Percentiles rank a stretch among this genome's conserved stretches.
phyloP scores from a whole-genome alignment of 2,888 invertebrate genomes.

The Folsomia manolachei region DNA sequence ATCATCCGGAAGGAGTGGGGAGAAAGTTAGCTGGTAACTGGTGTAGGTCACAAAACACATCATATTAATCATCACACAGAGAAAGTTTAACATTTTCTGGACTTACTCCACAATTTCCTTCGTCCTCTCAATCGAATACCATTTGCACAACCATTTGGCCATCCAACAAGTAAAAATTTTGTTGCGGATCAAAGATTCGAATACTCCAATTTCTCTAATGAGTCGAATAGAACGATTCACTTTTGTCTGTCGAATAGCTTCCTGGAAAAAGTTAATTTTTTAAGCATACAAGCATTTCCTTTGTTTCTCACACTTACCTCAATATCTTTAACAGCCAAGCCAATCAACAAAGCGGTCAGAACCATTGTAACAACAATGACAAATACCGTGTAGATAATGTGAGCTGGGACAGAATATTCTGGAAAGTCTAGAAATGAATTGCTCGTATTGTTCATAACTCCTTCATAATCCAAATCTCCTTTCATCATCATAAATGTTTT shows the following conservation, averaged over 20 bases:
- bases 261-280: conserved; percentile 19
- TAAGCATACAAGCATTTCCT: background rate
- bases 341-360: conserved; percentile 36
- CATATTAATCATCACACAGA: background rate
- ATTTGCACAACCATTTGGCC: conserved; percentile 19
- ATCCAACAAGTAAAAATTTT: conserved; percentile 21
- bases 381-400: conserved; percentile 30
- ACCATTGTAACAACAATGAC: conserved; percentile 39
- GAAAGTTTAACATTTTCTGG: background rate
- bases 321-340: conserved; percentile 39
- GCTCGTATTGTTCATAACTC: conserved; percentile 13
- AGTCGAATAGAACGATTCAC: conserved; percentile 26
- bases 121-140: conserved; percentile 24
- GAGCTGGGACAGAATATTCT: conserved; percentile 32
- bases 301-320: conserved; percentile 25
- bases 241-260: conserved; percentile 24
- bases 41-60: background rate
- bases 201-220: conserved; percentile 31
- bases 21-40: conserved; percentile 4
- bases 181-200: conserved; percentile 28
- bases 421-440: conserved; percentile 18
- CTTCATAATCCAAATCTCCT: conserved; percentile 37
- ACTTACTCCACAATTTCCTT: conserved; percentile 2
- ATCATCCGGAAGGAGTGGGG: conserved; percentile 32
- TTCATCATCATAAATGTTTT: conserved; percentile 42